Evolutionary conservation across 2,797 vertebrate genomes (phyloP).

Genomic region (Sebastolobus altivelis): DNA sequence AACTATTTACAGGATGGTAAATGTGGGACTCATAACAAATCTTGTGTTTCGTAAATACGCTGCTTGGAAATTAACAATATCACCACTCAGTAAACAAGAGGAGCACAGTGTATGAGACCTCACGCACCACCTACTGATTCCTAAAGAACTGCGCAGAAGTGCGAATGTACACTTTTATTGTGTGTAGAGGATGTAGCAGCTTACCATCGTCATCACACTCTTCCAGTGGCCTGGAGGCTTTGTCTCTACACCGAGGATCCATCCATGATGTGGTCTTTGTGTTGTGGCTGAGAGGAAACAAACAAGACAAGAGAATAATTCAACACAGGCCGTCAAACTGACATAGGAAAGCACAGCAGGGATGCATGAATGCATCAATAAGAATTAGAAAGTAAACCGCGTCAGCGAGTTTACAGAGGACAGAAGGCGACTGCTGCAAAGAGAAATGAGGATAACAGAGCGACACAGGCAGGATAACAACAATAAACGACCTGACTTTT

Average conservation of each 20-base stretch:
- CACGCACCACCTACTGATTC: conserved; percentile 52
- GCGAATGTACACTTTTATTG: conserved; percentile 11
- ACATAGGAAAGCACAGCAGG: conserved; percentile 62
- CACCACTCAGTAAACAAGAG: conserved; percentile 14
- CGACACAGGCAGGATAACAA: conserved; percentile 42
- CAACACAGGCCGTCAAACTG: conserved; percentile 51
- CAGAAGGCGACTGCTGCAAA: conserved; percentile 55
- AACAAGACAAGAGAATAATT: conserved; percentile 64
- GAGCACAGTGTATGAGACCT: conserved; percentile 19
- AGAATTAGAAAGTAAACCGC: conserved; percentile 58
- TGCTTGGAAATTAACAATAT: neutral
- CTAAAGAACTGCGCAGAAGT: conserved; percentile 27
- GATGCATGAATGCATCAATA: conserved; percentile 53
- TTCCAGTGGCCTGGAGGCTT: conserved; percentile 94
- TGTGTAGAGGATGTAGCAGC: conserved; percentile 54
- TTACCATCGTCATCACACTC: conserved; percentile 99
- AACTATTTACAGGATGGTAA: neutral
- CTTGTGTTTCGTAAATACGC: neutral
- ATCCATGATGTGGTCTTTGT: conserved; percentile 99
- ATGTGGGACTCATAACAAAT: conserved; percentile 7
- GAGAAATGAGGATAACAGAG: conserved; percentile 48
- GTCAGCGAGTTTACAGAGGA: conserved; percentile 73
- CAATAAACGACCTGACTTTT: conserved; percentile 44
- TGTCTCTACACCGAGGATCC: conserved; percentile 97
- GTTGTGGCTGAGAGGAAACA: conserved; percentile 92